Conservation (phyloP, 2,113 vertebrate genomes). For the Pseudopipra pipra region DNA sequence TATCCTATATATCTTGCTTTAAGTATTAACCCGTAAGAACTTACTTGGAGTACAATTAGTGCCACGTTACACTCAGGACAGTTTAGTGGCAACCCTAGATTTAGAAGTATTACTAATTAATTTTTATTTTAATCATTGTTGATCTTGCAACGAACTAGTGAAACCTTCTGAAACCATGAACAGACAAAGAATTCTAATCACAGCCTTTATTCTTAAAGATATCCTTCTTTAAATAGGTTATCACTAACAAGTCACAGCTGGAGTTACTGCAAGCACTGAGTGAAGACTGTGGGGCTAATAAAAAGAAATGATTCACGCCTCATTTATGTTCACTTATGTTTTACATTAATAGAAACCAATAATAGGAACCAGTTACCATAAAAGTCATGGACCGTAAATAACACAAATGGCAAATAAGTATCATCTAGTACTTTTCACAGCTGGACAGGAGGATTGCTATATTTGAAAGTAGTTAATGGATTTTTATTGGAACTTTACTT, state of each 20-base stretch:
- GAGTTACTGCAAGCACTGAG: slow-evolving; percentile 73
- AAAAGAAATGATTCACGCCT: slow-evolving; percentile 92
- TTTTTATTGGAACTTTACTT: slow-evolving; percentile 80
- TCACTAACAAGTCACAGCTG: slow-evolving; percentile 85
- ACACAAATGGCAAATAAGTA: slow-evolving; percentile 93
- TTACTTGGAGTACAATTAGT: not conserved
- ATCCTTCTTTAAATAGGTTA: slow-evolving; percentile 82
- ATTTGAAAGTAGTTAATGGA: slow-evolving; percentile 82
- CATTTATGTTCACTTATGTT: slow-evolving; percentile 97
- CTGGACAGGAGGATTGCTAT: slow-evolving; percentile 82
- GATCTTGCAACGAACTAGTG: slow-evolving; percentile 18
- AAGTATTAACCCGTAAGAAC: not conserved
- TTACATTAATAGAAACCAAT: slow-evolving; percentile 97
- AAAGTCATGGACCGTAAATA: slow-evolving; percentile 94
- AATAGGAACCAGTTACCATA: slow-evolving; percentile 93
- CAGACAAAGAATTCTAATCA: slow-evolving; percentile 69
- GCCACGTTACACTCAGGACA: not conserved
- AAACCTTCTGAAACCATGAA: slow-evolving; percentile 57
- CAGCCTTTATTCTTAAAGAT: slow-evolving; percentile 72
- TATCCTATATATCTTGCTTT: not conserved
- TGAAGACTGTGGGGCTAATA: slow-evolving; percentile 85
- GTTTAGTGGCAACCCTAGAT: not conserved
- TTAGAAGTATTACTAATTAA: slow-evolving; percentile 23
- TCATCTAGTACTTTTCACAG: slow-evolving; percentile 86
- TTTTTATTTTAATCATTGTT: slow-evolving; percentile 11